Evolutionary conservation across 2,888 invertebrate genomes (phyloP), one percentile per base, ranked within the genome.

Genomic region (Linnaemya tessellans): DNA sequence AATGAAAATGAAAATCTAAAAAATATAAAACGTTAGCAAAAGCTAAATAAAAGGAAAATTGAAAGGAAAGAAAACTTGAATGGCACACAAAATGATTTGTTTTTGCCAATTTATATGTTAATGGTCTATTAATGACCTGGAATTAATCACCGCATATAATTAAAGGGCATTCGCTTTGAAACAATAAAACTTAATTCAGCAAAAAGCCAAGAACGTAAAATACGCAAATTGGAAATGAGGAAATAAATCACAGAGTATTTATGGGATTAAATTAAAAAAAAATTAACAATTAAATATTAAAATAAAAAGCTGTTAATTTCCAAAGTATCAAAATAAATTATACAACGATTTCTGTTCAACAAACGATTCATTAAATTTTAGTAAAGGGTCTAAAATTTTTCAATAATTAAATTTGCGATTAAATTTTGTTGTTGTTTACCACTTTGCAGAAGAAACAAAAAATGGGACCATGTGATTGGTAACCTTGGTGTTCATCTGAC

Each of bases 61-160:
- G 49, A 62, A 41, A 15, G 8, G 30, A 43, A 25, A 25, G 10
- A 11, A 71, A 38, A 9, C 7, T 51, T 65, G 15, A 68, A 49
- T 49, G 30, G 18, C 15, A 67, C 9, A 13, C 56, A 67, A 49
- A 67, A 73, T 80, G 38, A 51, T 64, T 77, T 70, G 46, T 56
- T 77, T 77, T 71, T 58, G 62, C 43, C 68, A 82, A 58, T 84
- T 64, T 78, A 30, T 38, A 62, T 84, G 82, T 78, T 85, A 85
- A 85, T 82, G 75, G 51, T 54, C 75, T 67, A 85, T 79, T 82
- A 85, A 82, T 85, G 85, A 67, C 60, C 70, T 60, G 51, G 46
- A 82, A 85, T 85, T 85, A 85, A 82, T 82, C 82, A 85, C 70
- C 25, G 49, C 71, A 38, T 20, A 46, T 75, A 75, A 85, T 82